Percentiles rank a stretch among this genome's conserved stretches.
Conservation (phyloP, 2,888 invertebrate species). For the Lasioglossum vierecki region DNA sequence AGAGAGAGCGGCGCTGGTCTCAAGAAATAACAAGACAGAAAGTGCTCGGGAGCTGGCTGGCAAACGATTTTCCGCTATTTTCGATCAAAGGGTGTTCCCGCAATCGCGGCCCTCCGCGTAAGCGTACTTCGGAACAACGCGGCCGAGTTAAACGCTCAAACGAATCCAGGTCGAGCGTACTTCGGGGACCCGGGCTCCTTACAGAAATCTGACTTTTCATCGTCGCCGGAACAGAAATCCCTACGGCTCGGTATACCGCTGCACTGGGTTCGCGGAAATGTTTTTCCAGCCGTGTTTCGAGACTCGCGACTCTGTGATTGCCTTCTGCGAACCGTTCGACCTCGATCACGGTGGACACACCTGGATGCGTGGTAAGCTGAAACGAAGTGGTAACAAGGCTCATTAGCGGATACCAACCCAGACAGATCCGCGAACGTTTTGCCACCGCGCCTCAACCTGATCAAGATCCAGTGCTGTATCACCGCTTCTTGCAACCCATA, state of each 20-base stretch:
- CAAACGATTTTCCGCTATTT: slow-evolving; percentile 9
- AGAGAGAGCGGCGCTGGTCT: neutral
- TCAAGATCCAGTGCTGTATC: neutral
- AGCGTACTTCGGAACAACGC: slow-evolving; percentile 8
- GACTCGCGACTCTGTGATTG: slow-evolving; percentile 41
- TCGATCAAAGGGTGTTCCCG: slow-evolving; percentile 10
- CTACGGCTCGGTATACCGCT: slow-evolving; percentile 11
- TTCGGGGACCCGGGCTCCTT: neutral
- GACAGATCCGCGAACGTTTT: slow-evolving; percentile 32
- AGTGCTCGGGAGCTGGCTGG: neutral
- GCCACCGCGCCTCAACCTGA: neutral
- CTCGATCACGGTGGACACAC: slow-evolving; percentile 54
- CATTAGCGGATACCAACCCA: slow-evolving; percentile 63
- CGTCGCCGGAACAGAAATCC: slow-evolving; percentile 12
- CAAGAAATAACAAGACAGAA: slow-evolving; percentile 5
- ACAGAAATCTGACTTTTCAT: slow-evolving; percentile 11
- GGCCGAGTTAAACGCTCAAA: slow-evolving; percentile 1
- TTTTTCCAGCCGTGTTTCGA: slow-evolving; percentile 34
- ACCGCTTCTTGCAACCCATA: neutral
- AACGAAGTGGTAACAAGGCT: slow-evolving; percentile 58
- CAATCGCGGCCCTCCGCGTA: neutral
- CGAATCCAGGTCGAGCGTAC: slow-evolving; percentile 38
- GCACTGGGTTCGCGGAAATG: slow-evolving; percentile 17
- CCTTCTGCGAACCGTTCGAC: slow-evolving; percentile 55
- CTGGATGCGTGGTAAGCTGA: slow-evolving; percentile 52